Evolutionary conservation across 2,888 invertebrate species (phyloP).

Genomic region (Lydus trimaculatus): DNA sequence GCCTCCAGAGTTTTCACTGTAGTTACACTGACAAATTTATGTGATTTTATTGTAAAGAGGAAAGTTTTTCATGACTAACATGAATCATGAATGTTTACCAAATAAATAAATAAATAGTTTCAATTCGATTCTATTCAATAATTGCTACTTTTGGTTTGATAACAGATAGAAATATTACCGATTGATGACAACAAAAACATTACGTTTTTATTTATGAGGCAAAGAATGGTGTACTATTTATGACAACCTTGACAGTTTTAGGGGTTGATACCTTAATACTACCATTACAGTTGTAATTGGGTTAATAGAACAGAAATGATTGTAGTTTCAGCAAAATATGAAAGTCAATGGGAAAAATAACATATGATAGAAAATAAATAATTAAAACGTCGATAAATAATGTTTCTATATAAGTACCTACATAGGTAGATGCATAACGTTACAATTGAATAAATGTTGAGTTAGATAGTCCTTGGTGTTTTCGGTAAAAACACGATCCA

Average conservation of each 20-base stretch:
- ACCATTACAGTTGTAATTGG: not conserved
- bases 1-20: too few relatives aligned
- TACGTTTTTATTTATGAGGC: not conserved
- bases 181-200: too few relatives aligned
- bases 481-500: too few relatives aligned
- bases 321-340: not conserved
- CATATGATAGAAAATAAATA: not conserved
- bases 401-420: not conserved
- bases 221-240: not conserved
- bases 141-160: not conserved
- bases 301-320: not conserved
- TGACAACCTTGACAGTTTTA: not conserved
- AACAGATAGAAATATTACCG: not conserved
- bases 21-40: too few relatives aligned
- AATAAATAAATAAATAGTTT: not conserved
- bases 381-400: not conserved
- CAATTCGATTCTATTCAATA: not conserved
- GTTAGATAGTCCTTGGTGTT: not conserved
- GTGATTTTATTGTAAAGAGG: too few relatives aligned
- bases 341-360: not conserved
- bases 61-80: too few relatives aligned
- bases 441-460: not conserved
- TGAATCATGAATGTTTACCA: too few relatives aligned
- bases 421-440: too few relatives aligned
- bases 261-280: not conserved